These are phyloP conservation scores for Scalopus aquaticus DNA, from an alignment of 2,113 vertebrate species.

Conservation along the genomic window DNA sequence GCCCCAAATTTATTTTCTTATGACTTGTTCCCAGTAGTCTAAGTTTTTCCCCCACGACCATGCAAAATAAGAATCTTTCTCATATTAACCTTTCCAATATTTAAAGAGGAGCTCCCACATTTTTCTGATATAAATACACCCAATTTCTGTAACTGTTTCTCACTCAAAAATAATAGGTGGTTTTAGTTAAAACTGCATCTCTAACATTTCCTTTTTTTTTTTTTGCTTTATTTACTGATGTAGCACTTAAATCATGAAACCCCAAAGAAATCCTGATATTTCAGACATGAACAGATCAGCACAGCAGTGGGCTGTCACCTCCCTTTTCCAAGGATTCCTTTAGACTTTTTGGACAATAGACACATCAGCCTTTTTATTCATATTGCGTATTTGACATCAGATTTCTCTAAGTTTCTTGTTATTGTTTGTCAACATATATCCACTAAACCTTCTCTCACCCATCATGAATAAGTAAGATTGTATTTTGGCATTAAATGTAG, in stretches of 20 bases:
- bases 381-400: background rate
- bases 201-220: background rate
- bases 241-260: background rate
- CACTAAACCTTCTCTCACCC: background rate
- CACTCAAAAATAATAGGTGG: background rate
- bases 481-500: conserved; percentile 11
- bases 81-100: background rate
- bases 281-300: background rate
- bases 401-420: background rate
- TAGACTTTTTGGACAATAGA: background rate
- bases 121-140: background rate
- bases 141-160: background rate
- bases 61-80: background rate
- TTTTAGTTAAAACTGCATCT: background rate
- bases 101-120: background rate
- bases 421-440: background rate
- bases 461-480: background rate
- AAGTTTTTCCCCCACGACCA: background rate
- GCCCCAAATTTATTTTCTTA: background rate
- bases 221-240: background rate
- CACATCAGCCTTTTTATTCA: background rate
- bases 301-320: accelerated
- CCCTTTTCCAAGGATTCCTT: background rate
- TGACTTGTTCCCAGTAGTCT: background rate
- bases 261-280: background rate